These are phyloP conservation scores for Malthinus seriepunctatus DNA, from an alignment of 2,888 invertebrate species.

Conservation along the genomic window DNA sequence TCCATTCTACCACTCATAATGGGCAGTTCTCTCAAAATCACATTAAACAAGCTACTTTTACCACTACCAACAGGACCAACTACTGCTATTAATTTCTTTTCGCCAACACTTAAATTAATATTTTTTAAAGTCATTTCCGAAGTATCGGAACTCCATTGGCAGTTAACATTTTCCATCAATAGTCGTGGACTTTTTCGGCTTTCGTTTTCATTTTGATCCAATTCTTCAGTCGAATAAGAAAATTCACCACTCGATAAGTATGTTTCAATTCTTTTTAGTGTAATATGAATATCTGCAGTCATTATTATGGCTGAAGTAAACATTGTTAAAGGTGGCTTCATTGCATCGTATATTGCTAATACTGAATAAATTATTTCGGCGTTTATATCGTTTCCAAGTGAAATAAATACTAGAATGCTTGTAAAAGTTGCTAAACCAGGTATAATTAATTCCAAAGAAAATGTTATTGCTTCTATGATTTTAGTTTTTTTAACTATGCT, in stretches of 20 bases:
- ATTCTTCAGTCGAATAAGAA: constrained; percentile 2
- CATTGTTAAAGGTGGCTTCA: constrained; percentile 87
- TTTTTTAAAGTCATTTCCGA: constrained; percentile 34
- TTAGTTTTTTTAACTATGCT: constrained; percentile 72
- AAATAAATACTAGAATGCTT: constrained; percentile 77
- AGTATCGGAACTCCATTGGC: constrained; percentile 8
- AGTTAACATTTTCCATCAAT: constrained; percentile 56
- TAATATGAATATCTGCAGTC: constrained; percentile 78
- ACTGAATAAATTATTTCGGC: constrained; percentile 87
- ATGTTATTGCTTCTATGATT: constrained; percentile 74
- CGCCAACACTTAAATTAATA: constrained; percentile 38
- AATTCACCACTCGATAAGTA: constrained; percentile 59
- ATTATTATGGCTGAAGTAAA: constrained; percentile 85
- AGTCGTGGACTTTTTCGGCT: constrained; percentile 54
- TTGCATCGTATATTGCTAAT: constrained; percentile 87
- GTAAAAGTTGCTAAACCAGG: constrained; percentile 85
- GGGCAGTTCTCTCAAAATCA: constrained; percentile 73
- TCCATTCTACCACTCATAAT: constrained; percentile 62
- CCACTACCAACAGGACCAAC: constrained; percentile 70
- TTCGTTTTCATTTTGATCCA: background rate
- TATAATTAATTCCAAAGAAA: constrained; percentile 86
- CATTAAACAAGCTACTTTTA: constrained; percentile 69
- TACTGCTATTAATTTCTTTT: constrained; percentile 56
- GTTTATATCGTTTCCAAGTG: constrained; percentile 71
- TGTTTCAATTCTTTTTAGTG: constrained; percentile 70